These are phyloP conservation scores for Lacerta agilis DNA, from an alignment of 2,797 vertebrate species.

Conservation along the genomic window DNA sequence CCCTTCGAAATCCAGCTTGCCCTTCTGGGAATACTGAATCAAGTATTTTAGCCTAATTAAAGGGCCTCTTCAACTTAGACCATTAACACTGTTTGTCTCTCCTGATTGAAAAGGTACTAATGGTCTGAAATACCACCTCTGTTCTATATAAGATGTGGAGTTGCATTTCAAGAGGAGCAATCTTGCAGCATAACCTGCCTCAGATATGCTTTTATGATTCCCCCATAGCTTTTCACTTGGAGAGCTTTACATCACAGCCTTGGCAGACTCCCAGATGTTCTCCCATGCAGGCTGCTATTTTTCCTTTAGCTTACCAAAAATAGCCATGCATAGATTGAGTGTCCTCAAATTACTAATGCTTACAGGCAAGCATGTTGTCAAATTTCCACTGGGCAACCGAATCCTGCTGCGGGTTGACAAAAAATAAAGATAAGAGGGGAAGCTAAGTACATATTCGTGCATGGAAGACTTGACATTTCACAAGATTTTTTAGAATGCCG, in stretches of 20 bases:
- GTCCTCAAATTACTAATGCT: constrained; percentile 72
- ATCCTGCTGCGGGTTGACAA: constrained; percentile 49
- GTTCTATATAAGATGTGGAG: constrained; percentile 41
- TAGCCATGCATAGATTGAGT: constrained; percentile 76
- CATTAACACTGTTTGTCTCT: constrained; percentile 2
- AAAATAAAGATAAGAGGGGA: not conserved
- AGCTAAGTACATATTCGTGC: constrained; percentile 22
- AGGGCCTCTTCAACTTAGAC: constrained; percentile 29
- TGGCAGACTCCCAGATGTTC: constrained; percentile 76
- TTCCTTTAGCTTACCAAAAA: constrained; percentile 78
- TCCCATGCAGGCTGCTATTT: constrained; percentile 78
- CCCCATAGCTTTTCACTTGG: constrained; percentile 72
- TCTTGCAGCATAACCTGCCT: constrained; percentile 67
- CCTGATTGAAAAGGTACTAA: constrained; percentile 44
- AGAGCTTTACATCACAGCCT: constrained; percentile 78
- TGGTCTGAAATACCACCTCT: constrained; percentile 40
- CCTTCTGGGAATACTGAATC: constrained; percentile 47
- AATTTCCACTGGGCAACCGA: constrained; percentile 64
- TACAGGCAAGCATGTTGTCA: constrained; percentile 69
- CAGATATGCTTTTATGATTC: constrained; percentile 76
- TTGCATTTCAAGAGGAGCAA: constrained; percentile 63
- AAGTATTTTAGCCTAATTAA: constrained; percentile 49
- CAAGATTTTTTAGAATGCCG: not conserved
- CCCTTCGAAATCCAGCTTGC: too few species aligned
- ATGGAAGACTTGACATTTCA: constrained; percentile 5